Conservation (phyloP, 2,797 vertebrate species). For the Rhinoraja longicauda region DNA sequence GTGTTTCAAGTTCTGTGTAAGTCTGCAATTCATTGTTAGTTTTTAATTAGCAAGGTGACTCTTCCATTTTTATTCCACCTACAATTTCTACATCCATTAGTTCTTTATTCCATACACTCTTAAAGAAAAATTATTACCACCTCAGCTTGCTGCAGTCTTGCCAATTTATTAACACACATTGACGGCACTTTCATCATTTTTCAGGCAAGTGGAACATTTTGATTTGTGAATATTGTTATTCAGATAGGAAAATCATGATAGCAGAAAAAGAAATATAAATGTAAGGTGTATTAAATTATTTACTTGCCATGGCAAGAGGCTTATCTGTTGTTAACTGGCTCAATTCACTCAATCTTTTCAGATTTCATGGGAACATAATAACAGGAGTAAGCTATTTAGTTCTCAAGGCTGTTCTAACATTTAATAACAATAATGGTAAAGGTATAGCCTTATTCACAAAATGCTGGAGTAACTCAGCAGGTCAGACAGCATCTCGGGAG, state of each 20-base stretch:
- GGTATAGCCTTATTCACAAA: too few relatives aligned
- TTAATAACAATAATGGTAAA: too few relatives aligned
- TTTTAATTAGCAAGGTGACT: background rate
- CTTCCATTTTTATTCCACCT: background rate
- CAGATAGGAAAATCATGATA: background rate
- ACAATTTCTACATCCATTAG: background rate
- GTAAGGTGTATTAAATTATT: background rate
- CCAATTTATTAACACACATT: background rate
- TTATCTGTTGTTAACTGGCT: background rate
- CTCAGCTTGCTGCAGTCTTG: background rate
- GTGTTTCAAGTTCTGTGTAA: background rate
- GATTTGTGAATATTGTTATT: conserved; percentile 29
- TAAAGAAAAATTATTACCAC: background rate
- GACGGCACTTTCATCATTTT: conserved; percentile 7
- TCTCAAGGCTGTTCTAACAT: too few relatives aligned
- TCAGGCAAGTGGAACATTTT: conserved; percentile 14
- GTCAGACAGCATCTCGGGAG: too few relatives aligned
- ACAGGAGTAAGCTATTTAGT: too few relatives aligned
- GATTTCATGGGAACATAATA: background rate
- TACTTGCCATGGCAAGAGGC: background rate
- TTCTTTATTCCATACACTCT: background rate
- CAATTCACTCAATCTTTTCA: background rate
- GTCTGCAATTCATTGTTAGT: background rate
- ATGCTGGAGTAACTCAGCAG: too few relatives aligned
- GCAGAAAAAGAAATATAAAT: background rate